Base-by-base conservation (phyloP, 23 tunicate species). In the Diplosoma virens region DNA sequence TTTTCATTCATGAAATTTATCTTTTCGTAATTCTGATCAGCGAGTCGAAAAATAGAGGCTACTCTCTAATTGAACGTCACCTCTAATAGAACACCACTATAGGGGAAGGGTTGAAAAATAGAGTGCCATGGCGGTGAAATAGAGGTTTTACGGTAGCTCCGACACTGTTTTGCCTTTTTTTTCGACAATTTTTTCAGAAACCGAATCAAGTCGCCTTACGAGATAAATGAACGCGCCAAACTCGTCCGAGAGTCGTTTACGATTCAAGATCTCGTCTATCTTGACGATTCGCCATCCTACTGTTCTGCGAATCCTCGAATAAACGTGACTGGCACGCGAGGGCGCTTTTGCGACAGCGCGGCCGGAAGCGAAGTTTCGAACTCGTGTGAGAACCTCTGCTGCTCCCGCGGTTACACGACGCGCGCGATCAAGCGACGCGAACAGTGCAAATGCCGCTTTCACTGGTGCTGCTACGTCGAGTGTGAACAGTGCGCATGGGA, bases 401-500 rank as follows among this genome's bases (percentile, higher is more conserved):
- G 97, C 66, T 24, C 59, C 26, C 85, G 97, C 27, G 97, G 87
- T 24, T 75, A 67, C 67, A 47, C 63, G 31, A 70, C 58, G 6
- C 30, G 23, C 59, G 55, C 48, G 14, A 24, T 47, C 27, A 55
- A 30, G 35, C 48, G 74, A 17, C 17, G 29, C 4, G 83, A 79
- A 54, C 50, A 75, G 27, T 90, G 97, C 45, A 55, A 67, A 17
- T 90, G 97, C 72, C 60, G 52, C 63, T 90, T 90, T 35, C 82
- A 76, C 32, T 83, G 85, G 86, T 90, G 97, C 70, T 90, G 97
- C 71, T 32, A 56, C 33, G 84, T 90, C 0, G 55, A 73, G n/a
- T 90, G 97, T 48, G 79, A 90, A 6, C 60, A 45, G 4, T 90
- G 97, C 67, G 58, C 55, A 45, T 41, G 67, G 27, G 67, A 76